Base-by-base conservation (phyloP, 2,888 invertebrate genomes). In the Bedellia somnulentella region DNA sequence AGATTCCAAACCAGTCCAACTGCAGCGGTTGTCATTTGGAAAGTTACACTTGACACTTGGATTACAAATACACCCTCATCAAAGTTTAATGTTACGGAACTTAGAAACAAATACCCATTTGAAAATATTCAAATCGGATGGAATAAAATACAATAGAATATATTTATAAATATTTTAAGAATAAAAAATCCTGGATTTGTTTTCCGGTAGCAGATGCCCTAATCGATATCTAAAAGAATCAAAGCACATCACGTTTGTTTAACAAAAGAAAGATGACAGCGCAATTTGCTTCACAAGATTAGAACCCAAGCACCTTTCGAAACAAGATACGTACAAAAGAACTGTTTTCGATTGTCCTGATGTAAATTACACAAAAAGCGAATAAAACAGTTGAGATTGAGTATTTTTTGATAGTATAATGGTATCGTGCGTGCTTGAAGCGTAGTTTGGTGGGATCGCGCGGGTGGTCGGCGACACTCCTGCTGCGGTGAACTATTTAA, bases 341-440 rank as follows among this genome's bases (percentile, higher is more conserved):
- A 21, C 30, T 32, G 30, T 27, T 35, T 25, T 27, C 53, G 54
- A 60, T 52, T 50, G 56, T 47, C 43, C 47, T 56, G 56, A 71
- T 71, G 67, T 71, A 71, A 71, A 70, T 71, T 59, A 59, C 47
- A 50, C 59, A 52, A 61, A 57, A 60, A 58, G 51, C 57, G 55
- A 57, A 58, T 59, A 56, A 49, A 52, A 49, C 50, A 48, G 56
- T 52, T 52, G 55, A 54, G 48, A 44, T 47, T 39, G 35, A 43
- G 56, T 54, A 53, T 58, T 60, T 60, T 60, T 68, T 63, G 62
- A 67, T 64, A 60, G 54, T 56, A 61, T 67, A 68, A 68, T 68
- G 53, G 49, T 45, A 45, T 40, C 55, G 63, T 59, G 61, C 68
- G 70, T 67, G 66, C 54, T 46, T 43, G 42, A 47, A 54, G 46